Base-by-base conservation (phyloP, 2,797 vertebrate species). In the Botia almorhae region DNA sequence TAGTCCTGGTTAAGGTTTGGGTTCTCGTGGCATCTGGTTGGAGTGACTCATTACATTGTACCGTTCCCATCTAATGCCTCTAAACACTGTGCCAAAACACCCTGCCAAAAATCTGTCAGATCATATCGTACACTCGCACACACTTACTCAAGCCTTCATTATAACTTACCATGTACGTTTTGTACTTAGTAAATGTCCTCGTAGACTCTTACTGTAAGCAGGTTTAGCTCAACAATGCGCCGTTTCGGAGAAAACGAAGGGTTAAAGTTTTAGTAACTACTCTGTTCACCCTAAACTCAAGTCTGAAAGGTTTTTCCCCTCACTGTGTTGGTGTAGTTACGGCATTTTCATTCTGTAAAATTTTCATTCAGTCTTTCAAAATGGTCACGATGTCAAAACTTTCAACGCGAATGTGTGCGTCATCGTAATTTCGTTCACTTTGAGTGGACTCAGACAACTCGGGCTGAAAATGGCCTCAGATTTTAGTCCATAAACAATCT, bases 401-500 rank as follows among this genome's bases (percentile, higher is more conserved):
- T 65, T 76, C 63, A 12, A 36, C 26, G 50, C 23, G 8, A 17
- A 43, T 55, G 48, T 68, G 19, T 33, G 55, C 55, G 8, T 6
- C 39, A 43, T 33, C 33, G 33, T 43, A 8, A 56, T 33, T 12
- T 14, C 14, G 8, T 6, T 75, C 33, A n/a, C 16, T 75, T 7
- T n/a, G 43, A 64, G 33, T 33, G 33, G 3, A 33, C 33, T 33
- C 33, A 33, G 4, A 33, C 3, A 33, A 33, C 51, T 7, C 21
- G 63, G 23, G 13, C 23, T 50, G 33, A 64, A 19, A 6, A 17
- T 6, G 2, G 19, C 36, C 64, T 36, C 11, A 53, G 74, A 7
- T 76, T 36, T 16, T 26, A 43, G 50, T 33, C 74, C 55, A 26
- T 17, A 76, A 64, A 76, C 14, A 74, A 50, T 74, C 11, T 13